Percentiles rank a stretch among this genome's conserved stretches.
These are phyloP conservation scores for Dinomys branickii DNA, from an alignment of 2,113 vertebrate genomes.

Conservation along the genomic window DNA sequence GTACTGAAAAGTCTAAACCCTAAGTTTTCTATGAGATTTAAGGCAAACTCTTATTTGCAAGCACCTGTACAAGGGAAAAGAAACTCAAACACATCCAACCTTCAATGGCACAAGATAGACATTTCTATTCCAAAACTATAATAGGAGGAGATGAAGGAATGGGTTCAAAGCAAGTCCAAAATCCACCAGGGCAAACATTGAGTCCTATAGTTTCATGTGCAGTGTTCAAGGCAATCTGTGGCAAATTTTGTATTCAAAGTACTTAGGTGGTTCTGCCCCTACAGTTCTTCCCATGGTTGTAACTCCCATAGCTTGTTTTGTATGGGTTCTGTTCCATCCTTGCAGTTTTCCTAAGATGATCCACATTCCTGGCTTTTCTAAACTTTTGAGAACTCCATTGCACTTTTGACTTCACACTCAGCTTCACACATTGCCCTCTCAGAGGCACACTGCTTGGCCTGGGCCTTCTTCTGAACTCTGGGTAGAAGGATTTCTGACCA, in stretches of 20 bases:
- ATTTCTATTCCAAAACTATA: too few species aligned
- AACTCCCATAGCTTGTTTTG: not conserved
- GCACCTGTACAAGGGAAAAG: too few species aligned
- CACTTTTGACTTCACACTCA: not conserved
- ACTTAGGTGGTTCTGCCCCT: too few species aligned
- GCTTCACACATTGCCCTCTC: not conserved
- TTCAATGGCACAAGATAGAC: too few species aligned
- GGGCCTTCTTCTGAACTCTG: not conserved
- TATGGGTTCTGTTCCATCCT: not conserved
- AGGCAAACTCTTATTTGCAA: too few species aligned
- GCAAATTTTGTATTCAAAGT: too few species aligned
- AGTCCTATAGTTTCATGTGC: too few species aligned
- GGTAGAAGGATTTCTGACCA: not conserved
- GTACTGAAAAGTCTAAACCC: not conserved
- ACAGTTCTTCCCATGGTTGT: not conserved
- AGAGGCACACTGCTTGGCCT: not conserved
- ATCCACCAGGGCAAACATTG: too few species aligned
- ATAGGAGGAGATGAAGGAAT: too few species aligned
- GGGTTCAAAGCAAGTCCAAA: too few species aligned
- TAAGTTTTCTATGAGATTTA: not conserved
- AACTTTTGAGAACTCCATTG: not conserved
- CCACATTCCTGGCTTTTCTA: not conserved
- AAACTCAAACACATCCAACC: too few species aligned
- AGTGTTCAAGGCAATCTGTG: too few species aligned
- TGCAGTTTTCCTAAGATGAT: not conserved